Evolutionary conservation across 2,113 vertebrate genomes (phyloP), one percentile per base, ranked within the genome.

Genomic region (Catharus fuscescens): DNA sequence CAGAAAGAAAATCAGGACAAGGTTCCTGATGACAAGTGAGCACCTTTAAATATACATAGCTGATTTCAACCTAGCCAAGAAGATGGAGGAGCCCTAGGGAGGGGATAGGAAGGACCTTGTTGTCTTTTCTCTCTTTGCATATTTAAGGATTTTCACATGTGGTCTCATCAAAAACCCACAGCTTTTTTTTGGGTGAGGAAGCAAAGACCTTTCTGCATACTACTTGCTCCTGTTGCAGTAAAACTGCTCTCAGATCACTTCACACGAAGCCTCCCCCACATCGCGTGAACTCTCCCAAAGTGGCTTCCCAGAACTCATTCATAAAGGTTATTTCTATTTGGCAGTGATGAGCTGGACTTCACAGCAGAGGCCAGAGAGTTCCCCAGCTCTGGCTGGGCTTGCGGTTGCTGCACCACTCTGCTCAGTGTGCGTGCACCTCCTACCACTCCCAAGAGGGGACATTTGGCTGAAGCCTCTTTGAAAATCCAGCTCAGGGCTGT

Each of bases 181-280:
- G 86, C 42, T 86, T 65, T 90, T 90, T 88, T 85, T 45, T 90
- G 80, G 50, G 71, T 90, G 79, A 92, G 71, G 71, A 76, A 90
- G 50, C 62, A 48, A 71, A 92, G 54, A 45, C 20, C 42, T 88
- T 80, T 32, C 42, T 71, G 71, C 24, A 19, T 11, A 18, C 24
- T 77, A 13, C 50, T 54, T 42, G 12, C 34, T 88, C 45, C 85
- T 54, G 28, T 32, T 52, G 79, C 54, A 70, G 29, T 18, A 54
- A 90, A 93, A 92, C 38, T 24, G 4, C 61, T 85, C 48, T 79
- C 44, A n/a, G 26, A 48, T 40, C 2, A 1, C 72, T 90, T 50
- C 67, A 70, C 24, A 52, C 4, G 1, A 64, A 92, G 15, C 60
- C 15, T 1, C 47, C 38, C 44, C 24, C 14, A 1, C 9, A 3